Conservation (phyloP, 2,888 invertebrate species). For the Hybos culiciformis region DNA sequence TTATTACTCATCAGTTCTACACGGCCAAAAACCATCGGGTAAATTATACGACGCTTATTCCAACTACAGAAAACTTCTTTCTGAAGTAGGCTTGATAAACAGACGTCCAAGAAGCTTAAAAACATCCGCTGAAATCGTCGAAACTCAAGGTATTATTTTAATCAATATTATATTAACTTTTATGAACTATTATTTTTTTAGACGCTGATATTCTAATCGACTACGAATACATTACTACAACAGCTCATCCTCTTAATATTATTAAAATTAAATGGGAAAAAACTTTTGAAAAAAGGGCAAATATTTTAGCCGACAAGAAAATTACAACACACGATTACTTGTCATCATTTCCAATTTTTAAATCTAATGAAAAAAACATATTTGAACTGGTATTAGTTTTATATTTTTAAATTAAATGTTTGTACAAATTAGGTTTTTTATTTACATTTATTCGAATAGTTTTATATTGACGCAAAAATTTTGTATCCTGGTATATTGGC, state of each 20-base stretch:
- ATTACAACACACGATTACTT: constrained; percentile 1
- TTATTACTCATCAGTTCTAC: neutral
- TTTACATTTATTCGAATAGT: neutral
- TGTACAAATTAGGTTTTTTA: neutral
- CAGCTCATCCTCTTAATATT: neutral
- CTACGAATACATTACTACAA: neutral
- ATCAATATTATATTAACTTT: neutral
- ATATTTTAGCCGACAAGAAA: neutral
- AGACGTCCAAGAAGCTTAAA: neutral
- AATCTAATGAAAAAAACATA: neutral
- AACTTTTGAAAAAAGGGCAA: constrained; percentile 2
- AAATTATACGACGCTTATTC: constrained; percentile 1
- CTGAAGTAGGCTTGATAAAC: neutral
- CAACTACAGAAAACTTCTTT: neutral
- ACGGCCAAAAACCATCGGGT: neutral
- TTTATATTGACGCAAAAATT: neutral
- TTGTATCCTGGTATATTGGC: neutral
- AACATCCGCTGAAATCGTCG: neutral
- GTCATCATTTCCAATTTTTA: constrained; percentile 2
- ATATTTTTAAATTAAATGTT: neutral
- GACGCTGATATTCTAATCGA: neutral
- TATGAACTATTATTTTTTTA: neutral
- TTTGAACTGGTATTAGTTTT: constrained; percentile 4
- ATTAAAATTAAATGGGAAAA: constrained; percentile 5
- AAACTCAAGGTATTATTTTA: neutral